phyloP scores from a whole-genome alignment of 2,113 vertebrate species.

The Nasalis larvatus region DNA sequence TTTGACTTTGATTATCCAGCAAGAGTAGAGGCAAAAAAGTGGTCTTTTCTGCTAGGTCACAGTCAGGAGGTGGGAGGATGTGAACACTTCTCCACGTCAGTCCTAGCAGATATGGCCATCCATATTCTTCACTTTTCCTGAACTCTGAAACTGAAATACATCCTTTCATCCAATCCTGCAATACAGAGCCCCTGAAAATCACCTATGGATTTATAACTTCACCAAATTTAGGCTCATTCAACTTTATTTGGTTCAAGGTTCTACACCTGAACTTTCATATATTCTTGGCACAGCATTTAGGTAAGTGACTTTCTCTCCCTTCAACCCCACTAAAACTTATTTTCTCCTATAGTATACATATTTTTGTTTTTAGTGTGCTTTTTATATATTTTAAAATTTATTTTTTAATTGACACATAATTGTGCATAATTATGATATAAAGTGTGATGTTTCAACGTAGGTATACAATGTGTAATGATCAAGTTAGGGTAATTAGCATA shows the following conservation, averaged over 20 bases:
- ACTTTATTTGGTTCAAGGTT: background rate
- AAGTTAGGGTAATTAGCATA: background rate
- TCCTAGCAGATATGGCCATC: no score
- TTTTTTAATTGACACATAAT: background rate
- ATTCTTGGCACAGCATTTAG: background rate
- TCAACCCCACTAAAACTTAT: background rate
- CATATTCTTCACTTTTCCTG: background rate
- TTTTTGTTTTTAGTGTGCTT: background rate
- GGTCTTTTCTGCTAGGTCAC: background rate
- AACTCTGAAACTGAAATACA: background rate
- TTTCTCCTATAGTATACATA: background rate
- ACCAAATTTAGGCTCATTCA: background rate
- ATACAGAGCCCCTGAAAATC: background rate
- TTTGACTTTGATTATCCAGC: background rate
- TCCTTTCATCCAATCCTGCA: background rate
- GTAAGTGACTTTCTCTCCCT: background rate
- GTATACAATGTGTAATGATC: background rate
- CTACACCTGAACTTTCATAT: background rate
- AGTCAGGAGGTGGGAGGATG: background rate
- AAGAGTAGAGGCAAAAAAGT: background rate
- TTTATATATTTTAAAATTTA: background rate
- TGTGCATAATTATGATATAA: background rate
- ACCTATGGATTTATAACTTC: background rate
- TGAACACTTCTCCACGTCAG: background rate
- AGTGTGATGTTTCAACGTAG: background rate